Percentiles rank a stretch among this genome's conserved stretches.
phyloP scores from a whole-genome alignment of 2,888 invertebrate species.

The Tuberolachnus salignus region DNA sequence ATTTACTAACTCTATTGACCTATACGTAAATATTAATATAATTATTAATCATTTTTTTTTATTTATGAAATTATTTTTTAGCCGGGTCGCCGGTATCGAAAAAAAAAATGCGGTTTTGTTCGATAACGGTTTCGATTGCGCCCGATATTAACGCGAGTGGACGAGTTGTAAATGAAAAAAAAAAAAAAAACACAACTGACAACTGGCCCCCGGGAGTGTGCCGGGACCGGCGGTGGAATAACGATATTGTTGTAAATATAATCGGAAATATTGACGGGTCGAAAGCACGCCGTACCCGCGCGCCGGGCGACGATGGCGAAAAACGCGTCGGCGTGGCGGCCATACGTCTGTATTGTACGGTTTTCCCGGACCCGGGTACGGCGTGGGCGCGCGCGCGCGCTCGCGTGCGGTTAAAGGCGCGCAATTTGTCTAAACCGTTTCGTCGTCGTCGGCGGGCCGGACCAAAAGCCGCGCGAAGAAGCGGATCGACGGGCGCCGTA shows the following conservation, averaged over 20 bases:
- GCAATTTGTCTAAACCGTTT: constrained; percentile 33
- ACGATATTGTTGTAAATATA: no score
- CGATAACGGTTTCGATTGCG: no score
- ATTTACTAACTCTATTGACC: no score
- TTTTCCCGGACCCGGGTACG: constrained; percentile 40
- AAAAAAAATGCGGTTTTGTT: no score
- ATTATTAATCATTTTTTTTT: no score
- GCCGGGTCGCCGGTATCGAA: no score
- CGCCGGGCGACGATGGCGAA: constrained; percentile 16
- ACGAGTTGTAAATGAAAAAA: no score
- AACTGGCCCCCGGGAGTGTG: no score
- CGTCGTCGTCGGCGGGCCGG: background rate
- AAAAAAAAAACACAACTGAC: no score
- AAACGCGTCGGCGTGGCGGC: constrained; percentile 17
- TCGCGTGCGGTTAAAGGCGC: constrained; percentile 47
- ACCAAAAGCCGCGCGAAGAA: background rate
- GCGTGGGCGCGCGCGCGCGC: background rate
- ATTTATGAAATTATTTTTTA: no score
- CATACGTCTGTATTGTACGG: constrained; percentile 43
- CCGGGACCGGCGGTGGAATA: background rate
- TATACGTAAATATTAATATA: no score
- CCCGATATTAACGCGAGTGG: no score
- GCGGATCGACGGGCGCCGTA: background rate
- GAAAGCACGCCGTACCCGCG: background rate
- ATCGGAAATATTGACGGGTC: background rate